phyloP scores from a whole-genome alignment of 1,140 invertebrate genomes.

The Harlomillsia oculata region DNA sequence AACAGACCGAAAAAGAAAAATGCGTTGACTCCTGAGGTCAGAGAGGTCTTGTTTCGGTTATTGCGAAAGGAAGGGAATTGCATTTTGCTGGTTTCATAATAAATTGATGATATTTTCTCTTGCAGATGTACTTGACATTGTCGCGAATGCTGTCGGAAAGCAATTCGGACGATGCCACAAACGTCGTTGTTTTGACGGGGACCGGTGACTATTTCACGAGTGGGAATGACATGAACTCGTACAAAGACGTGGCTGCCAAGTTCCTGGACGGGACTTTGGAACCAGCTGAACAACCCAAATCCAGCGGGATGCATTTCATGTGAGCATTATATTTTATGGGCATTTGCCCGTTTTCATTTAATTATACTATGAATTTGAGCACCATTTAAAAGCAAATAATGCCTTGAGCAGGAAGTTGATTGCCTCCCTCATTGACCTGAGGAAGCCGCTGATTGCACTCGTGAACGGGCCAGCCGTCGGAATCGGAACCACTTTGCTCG shows the following conservation, averaged over 20 bases:
- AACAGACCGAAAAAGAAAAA: constrained; percentile 49
- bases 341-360: too few relatives aligned
- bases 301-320: too few relatives aligned
- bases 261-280: too few relatives aligned
- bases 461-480: constrained; percentile 3
- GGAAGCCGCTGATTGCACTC: background rate
- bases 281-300: too few relatives aligned
- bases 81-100: too few relatives aligned
- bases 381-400: background rate
- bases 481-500: background rate
- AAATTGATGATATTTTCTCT: too few relatives aligned
- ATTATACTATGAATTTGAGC: too few relatives aligned
- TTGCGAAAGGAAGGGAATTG: background rate
- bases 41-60: background rate
- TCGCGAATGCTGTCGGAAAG: too few relatives aligned
- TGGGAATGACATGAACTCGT: constrained; percentile 59
- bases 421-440: background rate
- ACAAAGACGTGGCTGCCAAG: too few relatives aligned
- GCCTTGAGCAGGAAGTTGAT: background rate
- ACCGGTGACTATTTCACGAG: constrained; percentile 48
- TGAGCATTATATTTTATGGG: too few relatives aligned
- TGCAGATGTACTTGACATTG: too few relatives aligned
- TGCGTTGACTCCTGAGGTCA: constrained; percentile 46
- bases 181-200: constrained; percentile 46
- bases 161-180: constrained; percentile 41